phyloP scores from a whole-genome alignment of 2,797 vertebrate genomes.

The Melanotaenia boesemani region DNA sequence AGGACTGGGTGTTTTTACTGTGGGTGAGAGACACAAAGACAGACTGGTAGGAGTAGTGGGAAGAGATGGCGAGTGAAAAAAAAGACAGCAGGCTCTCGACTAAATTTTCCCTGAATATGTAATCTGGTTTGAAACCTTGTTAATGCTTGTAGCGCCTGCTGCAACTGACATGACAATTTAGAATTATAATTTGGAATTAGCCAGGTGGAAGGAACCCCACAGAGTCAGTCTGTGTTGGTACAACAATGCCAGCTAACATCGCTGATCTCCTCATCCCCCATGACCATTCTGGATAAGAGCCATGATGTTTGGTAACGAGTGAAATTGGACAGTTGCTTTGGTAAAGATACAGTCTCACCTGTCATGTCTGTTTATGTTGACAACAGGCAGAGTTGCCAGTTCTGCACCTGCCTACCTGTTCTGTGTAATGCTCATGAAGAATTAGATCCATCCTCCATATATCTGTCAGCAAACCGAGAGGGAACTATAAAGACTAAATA shows the following conservation, averaged over 20 bases:
- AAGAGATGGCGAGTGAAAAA: conserved; percentile 29
- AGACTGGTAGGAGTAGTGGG: conserved; percentile 14
- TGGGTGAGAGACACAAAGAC: conserved; percentile 5
- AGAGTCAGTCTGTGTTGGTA: background rate
- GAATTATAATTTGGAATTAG: conserved; percentile 25
- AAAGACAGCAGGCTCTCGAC: conserved; percentile 21
- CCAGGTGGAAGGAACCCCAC: conserved; percentile 36
- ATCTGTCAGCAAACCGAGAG: conserved; percentile 8
- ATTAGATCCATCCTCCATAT: conserved; percentile 17
- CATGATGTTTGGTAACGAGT: conserved; percentile 14
- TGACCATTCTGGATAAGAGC: conserved; percentile 31
- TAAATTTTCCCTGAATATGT: conserved; percentile 15
- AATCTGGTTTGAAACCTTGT: conserved; percentile 32
- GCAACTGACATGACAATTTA: conserved; percentile 27
- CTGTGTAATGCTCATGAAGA: conserved; percentile 15
- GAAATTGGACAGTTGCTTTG: conserved; percentile 30
- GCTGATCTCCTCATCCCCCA: conserved; percentile 2
- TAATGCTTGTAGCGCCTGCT: background rate
- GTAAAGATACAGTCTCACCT: conserved; percentile 42
- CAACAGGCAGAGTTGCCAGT: conserved; percentile 26
- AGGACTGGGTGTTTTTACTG: conserved; percentile 44
- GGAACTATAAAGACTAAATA: background rate
- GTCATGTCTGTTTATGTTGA: conserved; percentile 41
- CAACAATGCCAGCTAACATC: background rate
- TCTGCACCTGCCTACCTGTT: conserved; percentile 28